Conservation (phyloP, 2,113 vertebrate species). For the Xenus cinereus region DNA sequence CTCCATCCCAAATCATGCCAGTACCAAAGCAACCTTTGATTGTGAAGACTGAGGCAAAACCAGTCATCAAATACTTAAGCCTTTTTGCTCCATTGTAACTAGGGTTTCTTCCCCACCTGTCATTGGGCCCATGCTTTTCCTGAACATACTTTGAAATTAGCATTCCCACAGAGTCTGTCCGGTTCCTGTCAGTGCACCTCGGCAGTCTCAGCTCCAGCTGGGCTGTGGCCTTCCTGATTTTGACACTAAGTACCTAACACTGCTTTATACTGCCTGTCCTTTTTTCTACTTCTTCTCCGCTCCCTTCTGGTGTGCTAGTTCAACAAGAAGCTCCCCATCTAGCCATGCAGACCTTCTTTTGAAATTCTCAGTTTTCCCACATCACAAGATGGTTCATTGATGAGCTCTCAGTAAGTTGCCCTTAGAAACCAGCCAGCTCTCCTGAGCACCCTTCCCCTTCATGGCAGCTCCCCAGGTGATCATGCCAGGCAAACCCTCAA, state of each 20-base stretch:
- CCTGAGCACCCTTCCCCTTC: not conserved
- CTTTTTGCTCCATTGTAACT: not conserved
- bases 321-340: not conserved
- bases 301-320: not conserved
- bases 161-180: not conserved
- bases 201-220: not conserved
- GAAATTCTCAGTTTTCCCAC: not conserved
- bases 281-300: not conserved
- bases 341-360: not conserved
- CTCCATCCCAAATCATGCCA: not conserved
- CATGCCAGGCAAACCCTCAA: not conserved
- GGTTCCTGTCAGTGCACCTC: not conserved
- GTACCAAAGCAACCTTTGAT: not conserved
- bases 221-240: not conserved
- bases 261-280: not conserved
- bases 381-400: not conserved
- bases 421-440: not conserved
- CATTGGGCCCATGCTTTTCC: accelerated
- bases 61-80: not conserved
- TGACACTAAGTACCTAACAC: not conserved
- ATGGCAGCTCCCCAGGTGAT: not conserved
- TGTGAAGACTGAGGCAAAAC: not conserved
- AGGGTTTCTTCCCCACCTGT: not conserved
- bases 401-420: not conserved
- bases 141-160: not conserved